phyloP scores from a whole-genome alignment of 2,113 vertebrate species.

The Sphyrna mokarran region DNA sequence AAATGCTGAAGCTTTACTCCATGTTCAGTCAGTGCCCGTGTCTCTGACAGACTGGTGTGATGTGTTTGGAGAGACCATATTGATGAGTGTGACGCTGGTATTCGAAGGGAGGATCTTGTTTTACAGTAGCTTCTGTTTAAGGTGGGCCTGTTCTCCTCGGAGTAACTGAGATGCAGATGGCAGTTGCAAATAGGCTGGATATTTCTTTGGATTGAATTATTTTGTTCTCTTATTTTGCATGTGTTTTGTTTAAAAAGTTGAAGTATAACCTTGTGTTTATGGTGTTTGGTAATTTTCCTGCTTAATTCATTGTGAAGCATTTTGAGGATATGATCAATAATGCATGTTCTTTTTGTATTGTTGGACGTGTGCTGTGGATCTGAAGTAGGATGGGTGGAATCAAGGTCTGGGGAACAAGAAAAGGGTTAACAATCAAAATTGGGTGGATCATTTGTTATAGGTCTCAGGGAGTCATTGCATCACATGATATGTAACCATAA shows the following conservation, averaged over 20 bases:
- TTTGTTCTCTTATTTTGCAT: background rate
- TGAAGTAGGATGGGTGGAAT: background rate
- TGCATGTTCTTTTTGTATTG: background rate
- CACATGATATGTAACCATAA: background rate
- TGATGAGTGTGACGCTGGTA: background rate
- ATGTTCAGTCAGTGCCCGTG: background rate
- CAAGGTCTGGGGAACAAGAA: background rate
- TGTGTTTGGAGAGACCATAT: background rate
- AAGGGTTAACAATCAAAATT: background rate
- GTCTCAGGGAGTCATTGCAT: background rate
- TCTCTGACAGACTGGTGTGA: background rate
- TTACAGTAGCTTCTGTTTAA: background rate
- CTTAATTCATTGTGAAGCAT: background rate
- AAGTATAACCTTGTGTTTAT: background rate
- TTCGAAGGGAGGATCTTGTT: background rate
- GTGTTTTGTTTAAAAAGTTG: background rate
- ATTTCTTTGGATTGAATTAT: background rate
- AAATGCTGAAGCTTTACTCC: background rate
- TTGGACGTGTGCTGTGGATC: background rate
- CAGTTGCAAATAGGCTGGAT: background rate
- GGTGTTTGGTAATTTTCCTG: background rate
- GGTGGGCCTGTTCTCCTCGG: background rate
- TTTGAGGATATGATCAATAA: background rate
- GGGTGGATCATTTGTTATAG: background rate
- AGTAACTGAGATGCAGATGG: background rate